Evolutionary conservation across 2,888 invertebrate genomes (phyloP).

Genomic region (Pardosa pseudoannulata): DNA sequence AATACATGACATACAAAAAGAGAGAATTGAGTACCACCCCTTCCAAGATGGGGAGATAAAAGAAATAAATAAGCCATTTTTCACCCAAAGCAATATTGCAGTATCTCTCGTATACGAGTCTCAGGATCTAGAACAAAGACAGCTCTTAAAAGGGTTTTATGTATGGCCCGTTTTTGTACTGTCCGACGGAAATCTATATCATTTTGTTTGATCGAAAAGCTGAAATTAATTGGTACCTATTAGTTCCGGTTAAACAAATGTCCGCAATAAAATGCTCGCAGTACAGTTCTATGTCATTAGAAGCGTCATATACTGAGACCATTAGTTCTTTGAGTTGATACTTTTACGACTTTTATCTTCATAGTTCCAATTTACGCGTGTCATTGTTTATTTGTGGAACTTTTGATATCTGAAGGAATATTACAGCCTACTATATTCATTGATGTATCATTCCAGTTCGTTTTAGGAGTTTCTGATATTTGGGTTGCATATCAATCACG

Average conservation of each 20-base stretch:
- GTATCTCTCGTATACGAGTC: neutral
- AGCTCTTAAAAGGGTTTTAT: conserved; percentile 64
- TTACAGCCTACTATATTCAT: too few species aligned
- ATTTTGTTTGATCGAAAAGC: neutral
- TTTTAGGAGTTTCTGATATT: too few species aligned
- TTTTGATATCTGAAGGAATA: neutral
- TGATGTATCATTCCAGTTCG: too few species aligned
- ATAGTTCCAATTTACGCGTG: neutral
- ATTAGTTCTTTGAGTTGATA: neutral
- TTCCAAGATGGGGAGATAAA: too few species aligned
- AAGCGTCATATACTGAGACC: neutral
- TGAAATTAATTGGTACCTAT: neutral
- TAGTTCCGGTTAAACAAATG: neutral
- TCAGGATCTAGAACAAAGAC: conserved; percentile 29
- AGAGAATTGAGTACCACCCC: too few species aligned
- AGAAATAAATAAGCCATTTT: neutral
- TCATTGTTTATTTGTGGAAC: neutral
- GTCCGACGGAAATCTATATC: neutral
- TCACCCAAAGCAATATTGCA: neutral
- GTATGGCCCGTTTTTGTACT: conserved; percentile 24
- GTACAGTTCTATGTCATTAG: neutral
- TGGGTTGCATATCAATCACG: too few species aligned
- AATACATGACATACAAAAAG: too few species aligned
- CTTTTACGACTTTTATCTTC: neutral
- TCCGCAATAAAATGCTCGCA: neutral